Conservation (phyloP, 2,888 invertebrate genomes). For the Tinea pellionella region DNA sequence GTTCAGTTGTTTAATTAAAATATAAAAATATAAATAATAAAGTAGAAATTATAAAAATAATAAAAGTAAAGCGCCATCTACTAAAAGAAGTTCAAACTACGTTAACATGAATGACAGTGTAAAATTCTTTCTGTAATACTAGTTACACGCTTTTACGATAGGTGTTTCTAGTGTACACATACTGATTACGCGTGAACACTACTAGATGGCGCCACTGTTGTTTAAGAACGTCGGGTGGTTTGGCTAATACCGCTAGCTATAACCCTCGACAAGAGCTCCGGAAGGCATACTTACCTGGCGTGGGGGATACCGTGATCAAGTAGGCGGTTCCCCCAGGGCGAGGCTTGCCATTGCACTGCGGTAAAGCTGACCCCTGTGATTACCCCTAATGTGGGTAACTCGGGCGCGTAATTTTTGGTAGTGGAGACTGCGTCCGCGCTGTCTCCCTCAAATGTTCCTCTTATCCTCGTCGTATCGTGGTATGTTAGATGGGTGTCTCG, state of each 20-base stretch:
- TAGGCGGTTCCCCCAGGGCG: neutral
- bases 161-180: no score
- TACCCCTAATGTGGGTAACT: neutral
- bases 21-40: no score
- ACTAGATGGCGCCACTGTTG: neutral
- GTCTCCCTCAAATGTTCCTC: neutral
- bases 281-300: neutral
- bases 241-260: neutral
- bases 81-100: no score
- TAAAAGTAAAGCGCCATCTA: no score
- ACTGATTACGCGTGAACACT: no score
- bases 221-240: neutral
- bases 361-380: neutral
- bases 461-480: no score
- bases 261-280: neutral
- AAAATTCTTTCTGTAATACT: no score
- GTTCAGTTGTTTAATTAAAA: no score
- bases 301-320: neutral
- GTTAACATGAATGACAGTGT: no score
- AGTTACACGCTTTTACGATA: no score
- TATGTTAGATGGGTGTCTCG: no score
- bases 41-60: no score
- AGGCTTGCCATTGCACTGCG: neutral
- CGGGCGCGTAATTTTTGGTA: neutral
- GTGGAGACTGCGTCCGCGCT: neutral